These are phyloP conservation scores for Orycteropus afer DNA, from an alignment of 2,113 vertebrate species.

Conservation along the genomic window DNA sequence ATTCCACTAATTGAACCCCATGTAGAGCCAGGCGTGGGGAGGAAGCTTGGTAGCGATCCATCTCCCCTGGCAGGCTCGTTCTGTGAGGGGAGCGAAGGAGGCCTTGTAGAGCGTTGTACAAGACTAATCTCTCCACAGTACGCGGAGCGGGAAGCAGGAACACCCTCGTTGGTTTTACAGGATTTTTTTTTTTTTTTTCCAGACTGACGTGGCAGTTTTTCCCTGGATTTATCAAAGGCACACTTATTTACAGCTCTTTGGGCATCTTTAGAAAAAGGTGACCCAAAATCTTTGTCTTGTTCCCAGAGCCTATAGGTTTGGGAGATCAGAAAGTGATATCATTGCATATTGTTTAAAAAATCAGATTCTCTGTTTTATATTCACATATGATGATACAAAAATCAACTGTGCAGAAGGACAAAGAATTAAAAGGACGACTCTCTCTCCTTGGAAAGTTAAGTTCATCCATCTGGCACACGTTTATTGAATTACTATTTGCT, in stretches of 20 bases:
- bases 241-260: conserved; percentile 15
- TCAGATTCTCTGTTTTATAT: not conserved
- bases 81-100: not conserved
- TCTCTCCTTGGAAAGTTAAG: not conserved
- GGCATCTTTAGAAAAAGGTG: not conserved
- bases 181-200: not conserved
- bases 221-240: conserved; percentile 6
- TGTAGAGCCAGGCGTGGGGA: not conserved
- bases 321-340: not conserved
- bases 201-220: conserved; percentile 32
- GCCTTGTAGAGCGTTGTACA: not conserved
- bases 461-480: not conserved
- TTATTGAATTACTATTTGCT: not conserved
- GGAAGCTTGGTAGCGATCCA: not conserved
- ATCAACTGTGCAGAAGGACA: not conserved
- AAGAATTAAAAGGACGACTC: not conserved
- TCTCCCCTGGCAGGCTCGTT: conserved; percentile 38
- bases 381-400: not conserved
- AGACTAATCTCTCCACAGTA: not conserved
- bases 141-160: fast-evolving
- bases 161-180: conserved; percentile 16
- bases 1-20: not conserved
- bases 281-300: not conserved
- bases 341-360: not conserved
- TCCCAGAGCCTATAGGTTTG: not conserved